Conservation (phyloP, 1,140 invertebrate species). For the Hesperophylax magnus region DNA sequence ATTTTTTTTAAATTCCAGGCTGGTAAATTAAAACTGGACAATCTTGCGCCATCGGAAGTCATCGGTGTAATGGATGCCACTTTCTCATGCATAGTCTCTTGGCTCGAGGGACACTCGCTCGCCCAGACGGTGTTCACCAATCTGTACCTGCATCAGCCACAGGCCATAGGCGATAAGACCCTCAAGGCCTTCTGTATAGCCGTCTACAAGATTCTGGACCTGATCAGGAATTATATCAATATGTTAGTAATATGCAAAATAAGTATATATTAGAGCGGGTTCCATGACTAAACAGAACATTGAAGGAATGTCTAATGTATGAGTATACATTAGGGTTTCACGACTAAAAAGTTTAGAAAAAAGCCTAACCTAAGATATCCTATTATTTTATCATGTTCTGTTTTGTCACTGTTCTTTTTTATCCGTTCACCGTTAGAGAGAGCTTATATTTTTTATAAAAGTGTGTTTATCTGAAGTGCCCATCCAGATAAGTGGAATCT, state of each 20-base stretch:
- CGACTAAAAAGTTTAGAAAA: no score
- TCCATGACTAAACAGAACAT: no score
- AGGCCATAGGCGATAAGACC: slow-evolving; percentile 86
- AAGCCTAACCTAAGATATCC: no score
- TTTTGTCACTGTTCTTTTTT: no score
- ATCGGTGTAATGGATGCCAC: slow-evolving; percentile 95
- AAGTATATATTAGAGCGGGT: no score
- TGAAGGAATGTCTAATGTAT: no score
- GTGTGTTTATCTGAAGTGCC: no score
- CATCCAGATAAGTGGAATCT: no score
- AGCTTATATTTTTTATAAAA: no score
- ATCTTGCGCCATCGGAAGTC: slow-evolving; percentile 79
- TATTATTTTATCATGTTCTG: no score
- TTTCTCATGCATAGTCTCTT: slow-evolving; percentile 92
- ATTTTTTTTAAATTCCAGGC: slow-evolving; percentile 68
- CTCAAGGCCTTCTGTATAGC: slow-evolving; percentile 90
- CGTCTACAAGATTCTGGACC: slow-evolving; percentile 91
- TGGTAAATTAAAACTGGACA: slow-evolving; percentile 85
- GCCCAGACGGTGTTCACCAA: slow-evolving; percentile 98
- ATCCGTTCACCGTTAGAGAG: no score
- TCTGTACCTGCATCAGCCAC: slow-evolving; percentile 93
- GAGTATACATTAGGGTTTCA: no score
- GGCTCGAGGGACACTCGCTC: slow-evolving; percentile 95
- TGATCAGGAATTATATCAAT: slow-evolving; percentile 92
- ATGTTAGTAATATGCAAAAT: slow-evolving; percentile 71